These are phyloP conservation scores for Heliangelus exortis DNA, from an alignment of 2,797 vertebrate genomes.

Conservation along the genomic window DNA sequence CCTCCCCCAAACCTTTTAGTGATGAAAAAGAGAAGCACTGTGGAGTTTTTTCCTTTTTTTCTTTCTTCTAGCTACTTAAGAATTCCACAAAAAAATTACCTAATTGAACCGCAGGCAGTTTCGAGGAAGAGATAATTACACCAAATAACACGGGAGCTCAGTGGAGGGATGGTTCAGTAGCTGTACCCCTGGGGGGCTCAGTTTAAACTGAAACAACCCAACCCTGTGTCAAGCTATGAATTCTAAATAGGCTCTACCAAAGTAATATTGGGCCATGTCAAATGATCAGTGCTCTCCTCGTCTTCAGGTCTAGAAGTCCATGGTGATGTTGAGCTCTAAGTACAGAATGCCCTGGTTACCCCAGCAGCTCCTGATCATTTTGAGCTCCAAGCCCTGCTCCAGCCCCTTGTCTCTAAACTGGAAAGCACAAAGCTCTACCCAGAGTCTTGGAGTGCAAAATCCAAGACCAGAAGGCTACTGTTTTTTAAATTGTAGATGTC, in stretches of 20 bases:
- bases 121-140: background rate
- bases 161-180: background rate
- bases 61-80: background rate
- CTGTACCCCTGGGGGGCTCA: background rate
- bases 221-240: accelerated
- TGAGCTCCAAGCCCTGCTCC: background rate
- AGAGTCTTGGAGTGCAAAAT: background rate
- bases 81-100: background rate
- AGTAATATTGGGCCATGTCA: accelerated
- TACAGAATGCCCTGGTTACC: background rate
- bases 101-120: background rate
- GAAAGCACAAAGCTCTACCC: background rate
- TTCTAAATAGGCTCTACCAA: background rate
- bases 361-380: background rate
- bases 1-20: background rate
- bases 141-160: background rate
- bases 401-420: background rate
- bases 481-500: background rate
- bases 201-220: background rate
- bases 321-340: background rate
- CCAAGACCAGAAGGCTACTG: background rate
- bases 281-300: background rate
- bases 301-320: background rate
- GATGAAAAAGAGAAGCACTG: background rate
- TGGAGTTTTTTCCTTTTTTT: background rate